Percentiles rank a stretch among this genome's conserved stretches.
These are phyloP conservation scores for Sinocyclocheilus anshuiensis DNA, from an alignment of 2,113 vertebrate species.

Conservation along the genomic window DNA sequence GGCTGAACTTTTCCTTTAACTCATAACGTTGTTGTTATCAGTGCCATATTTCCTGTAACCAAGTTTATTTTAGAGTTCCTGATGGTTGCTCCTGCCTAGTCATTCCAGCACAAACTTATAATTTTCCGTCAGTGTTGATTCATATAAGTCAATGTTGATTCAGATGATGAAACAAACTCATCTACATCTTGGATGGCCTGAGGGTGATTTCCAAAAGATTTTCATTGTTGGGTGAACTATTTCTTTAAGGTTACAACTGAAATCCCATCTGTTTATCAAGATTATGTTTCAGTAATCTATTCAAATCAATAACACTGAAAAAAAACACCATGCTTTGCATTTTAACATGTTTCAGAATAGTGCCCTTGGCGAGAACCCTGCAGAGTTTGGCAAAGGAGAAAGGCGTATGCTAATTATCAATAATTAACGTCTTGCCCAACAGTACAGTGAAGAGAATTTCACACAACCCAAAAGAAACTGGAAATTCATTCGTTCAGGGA, in stretches of 20 bases:
- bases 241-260: background rate
- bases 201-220: background rate
- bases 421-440: background rate
- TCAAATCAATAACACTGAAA: background rate
- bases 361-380: background rate
- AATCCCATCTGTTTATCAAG: background rate
- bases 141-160: background rate
- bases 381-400: background rate
- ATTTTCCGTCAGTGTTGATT: background rate
- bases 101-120: background rate
- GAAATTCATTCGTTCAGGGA: background rate
- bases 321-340: background rate
- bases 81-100: background rate
- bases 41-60: background rate
- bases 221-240: background rate
- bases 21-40: background rate
- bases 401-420: constrained; percentile 24
- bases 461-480: background rate
- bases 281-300: background rate
- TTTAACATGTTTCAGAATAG: background rate
- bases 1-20: background rate
- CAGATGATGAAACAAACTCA: background rate
- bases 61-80: background rate
- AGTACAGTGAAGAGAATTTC: background rate
- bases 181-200: background rate